A percentile compares a stretch with the other conserved stretches of the same genome.
These are phyloP conservation scores for Danaus melanippus DNA, from an alignment of 1,140 invertebrate species.

Conservation along the genomic window DNA sequence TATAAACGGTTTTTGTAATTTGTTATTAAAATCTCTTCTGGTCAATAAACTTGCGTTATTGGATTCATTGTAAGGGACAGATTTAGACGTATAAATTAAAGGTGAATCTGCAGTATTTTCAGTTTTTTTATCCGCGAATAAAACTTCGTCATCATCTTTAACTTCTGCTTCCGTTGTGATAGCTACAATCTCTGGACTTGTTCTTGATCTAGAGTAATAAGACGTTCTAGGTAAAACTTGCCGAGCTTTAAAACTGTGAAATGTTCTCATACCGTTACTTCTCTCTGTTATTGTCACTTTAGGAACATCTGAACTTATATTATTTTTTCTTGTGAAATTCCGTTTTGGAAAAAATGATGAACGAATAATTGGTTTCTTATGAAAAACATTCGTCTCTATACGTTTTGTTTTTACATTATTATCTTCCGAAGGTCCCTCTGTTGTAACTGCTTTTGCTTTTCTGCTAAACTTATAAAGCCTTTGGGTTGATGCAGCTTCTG, in stretches of 20 bases:
- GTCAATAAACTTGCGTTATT: slow-evolving; percentile 18
- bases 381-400: slow-evolving; percentile 25
- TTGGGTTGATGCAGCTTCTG: slow-evolving; percentile 28
- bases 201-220: slow-evolving; percentile 50
- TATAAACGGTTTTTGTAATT: slow-evolving; percentile 34
- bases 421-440: slow-evolving; percentile 31
- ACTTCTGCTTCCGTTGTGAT: slow-evolving; percentile 24
- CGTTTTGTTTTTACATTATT: slow-evolving; percentile 29
- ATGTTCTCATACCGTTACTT: slow-evolving; percentile 23
- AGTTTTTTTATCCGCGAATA: slow-evolving; percentile 35
- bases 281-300: slow-evolving; percentile 13
- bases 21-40: slow-evolving; percentile 19
- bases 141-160: slow-evolving; percentile 17
- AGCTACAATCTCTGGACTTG: slow-evolving; percentile 24
- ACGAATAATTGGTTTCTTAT: slow-evolving; percentile 37
- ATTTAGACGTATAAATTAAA: slow-evolving; percentile 47
- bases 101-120: slow-evolving; percentile 44
- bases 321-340: slow-evolving; percentile 22
- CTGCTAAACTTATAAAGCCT: slow-evolving; percentile 51
- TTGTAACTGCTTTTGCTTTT: slow-evolving; percentile 47
- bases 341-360: slow-evolving; percentile 29
- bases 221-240: slow-evolving; percentile 43
- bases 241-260: slow-evolving; percentile 26
- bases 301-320: slow-evolving; percentile 24
- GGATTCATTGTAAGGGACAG: slow-evolving; percentile 24